Evolutionary conservation across 2,113 vertebrate genomes (phyloP).

Genomic region (Elephas maximus): DNA sequence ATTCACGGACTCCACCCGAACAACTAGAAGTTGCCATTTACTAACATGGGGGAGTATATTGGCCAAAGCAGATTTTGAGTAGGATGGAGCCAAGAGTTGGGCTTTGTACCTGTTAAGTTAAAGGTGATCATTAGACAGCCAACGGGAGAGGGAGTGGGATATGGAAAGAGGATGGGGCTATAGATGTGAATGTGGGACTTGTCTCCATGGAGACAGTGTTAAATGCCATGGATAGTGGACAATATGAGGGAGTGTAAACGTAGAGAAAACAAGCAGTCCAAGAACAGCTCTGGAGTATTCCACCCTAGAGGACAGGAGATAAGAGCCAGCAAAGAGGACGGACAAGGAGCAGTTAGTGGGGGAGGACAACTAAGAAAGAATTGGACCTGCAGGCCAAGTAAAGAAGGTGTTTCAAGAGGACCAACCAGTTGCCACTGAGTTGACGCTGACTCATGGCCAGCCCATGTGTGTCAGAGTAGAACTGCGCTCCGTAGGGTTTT

Average conservation of each 20-base stretch:
- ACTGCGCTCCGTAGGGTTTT: no score
- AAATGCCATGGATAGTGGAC: background rate
- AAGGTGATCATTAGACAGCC: background rate
- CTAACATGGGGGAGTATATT: background rate
- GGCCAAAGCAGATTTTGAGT: background rate
- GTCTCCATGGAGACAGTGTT: background rate
- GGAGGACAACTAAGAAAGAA: background rate
- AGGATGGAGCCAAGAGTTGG: background rate
- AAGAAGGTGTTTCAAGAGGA: background rate
- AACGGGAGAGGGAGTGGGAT: no score
- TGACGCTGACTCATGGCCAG: no score
- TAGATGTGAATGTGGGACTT: background rate
- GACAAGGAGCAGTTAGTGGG: background rate
- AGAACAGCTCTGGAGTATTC: background rate
- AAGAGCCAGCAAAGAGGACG: background rate
- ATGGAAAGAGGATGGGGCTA: background rate
- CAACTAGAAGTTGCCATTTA: background rate
- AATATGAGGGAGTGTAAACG: background rate
- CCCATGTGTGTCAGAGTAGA: no score
- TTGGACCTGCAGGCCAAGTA: background rate
- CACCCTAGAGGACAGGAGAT: background rate
- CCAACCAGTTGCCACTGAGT: no score
- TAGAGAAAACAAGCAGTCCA: background rate
- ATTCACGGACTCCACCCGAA: no score
- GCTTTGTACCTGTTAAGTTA: background rate